Percentiles rank a stretch among this genome's conserved stretches.
phyloP scores from a whole-genome alignment of 2,113 vertebrate species.

The Fulmarus glacialis region DNA sequence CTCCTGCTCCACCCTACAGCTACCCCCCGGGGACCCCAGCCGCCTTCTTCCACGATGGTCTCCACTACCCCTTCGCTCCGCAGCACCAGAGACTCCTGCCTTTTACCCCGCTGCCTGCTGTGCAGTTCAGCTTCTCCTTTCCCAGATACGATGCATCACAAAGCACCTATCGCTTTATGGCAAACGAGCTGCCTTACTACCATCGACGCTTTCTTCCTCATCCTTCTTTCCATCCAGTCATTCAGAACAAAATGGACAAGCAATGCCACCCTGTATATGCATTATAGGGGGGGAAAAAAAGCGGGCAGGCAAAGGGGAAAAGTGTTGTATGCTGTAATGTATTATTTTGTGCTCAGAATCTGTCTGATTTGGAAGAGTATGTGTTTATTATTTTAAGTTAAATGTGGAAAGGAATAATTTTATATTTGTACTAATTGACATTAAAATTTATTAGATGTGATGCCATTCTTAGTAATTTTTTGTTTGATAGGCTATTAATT shows the following conservation, averaged over 20 bases:
- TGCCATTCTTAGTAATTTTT: neutral
- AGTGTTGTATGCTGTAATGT: neutral
- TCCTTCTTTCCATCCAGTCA: neutral
- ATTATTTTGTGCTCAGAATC: neutral
- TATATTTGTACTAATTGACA: neutral
- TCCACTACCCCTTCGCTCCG: neutral
- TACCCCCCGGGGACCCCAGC: neutral
- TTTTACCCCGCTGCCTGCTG: neutral
- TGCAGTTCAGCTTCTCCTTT: constrained; percentile 1
- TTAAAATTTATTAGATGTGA: neutral
- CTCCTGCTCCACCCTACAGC: neutral
- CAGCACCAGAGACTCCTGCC: constrained; percentile 6
- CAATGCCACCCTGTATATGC: neutral
- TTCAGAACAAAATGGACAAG: neutral
- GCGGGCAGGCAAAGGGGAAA: neutral
- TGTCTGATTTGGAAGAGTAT: neutral
- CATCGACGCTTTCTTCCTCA: neutral
- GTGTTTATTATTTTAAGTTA: constrained; percentile 15
- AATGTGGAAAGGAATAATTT: neutral
- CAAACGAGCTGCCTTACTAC: neutral
- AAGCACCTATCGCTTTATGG: neutral
- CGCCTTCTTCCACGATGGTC: neutral
- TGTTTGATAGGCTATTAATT: neutral
- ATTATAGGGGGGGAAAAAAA: neutral
- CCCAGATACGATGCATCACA: neutral